Evolutionary conservation across 1,140 invertebrate species (phyloP), one percentile per base, ranked within the genome.

Genomic region (Cherax quadricarinatus): DNA sequence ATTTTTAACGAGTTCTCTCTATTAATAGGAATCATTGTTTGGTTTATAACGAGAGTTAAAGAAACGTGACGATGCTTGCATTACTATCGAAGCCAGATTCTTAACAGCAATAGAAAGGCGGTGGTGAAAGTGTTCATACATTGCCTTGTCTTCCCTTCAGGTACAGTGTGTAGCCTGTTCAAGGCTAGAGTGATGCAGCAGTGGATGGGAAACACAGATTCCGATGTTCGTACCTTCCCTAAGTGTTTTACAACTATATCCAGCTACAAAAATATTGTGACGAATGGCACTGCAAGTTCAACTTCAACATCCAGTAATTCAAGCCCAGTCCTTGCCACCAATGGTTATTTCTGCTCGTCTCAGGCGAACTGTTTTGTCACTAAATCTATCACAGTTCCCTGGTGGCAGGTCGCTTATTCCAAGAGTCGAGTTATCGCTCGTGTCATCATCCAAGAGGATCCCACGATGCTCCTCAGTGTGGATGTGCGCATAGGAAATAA

Each of bases 161-260:
- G 62, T 66, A 66, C 14, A 21, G 21, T 49, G 80, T 82, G 80
- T 82, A 24, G n/a, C 30, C 24, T 82, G 80, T 82, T 82, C 80
- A n/a, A 14, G 10, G 80, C 51, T 24, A 2, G 9, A 7, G 80
- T 82, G 80, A 48, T 18, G n/a, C 5, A 6, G 18, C 10, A 18
- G 7, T 82, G 48, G 51, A 21, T 16, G 18, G 80, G 80, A 4
- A 21, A 9, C 48, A n/a, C 9, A 0, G 21, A 82, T 16, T 3
- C 16, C 12, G 24, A 82, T 16, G 48, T 51, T 7, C 6, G 4
- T 4, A 82, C 6, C 14, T 82, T 82, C 49, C n/a, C 4, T 30
- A 51, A 49, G 80, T 82, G 80, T 24, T 18, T 49, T 18, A 53
- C 48, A 14, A 53, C 51, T 57, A 0, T 82, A 18, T 24, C 1